phyloP scores from a whole-genome alignment of 2,888 invertebrate species.

The Neria commutata region DNA sequence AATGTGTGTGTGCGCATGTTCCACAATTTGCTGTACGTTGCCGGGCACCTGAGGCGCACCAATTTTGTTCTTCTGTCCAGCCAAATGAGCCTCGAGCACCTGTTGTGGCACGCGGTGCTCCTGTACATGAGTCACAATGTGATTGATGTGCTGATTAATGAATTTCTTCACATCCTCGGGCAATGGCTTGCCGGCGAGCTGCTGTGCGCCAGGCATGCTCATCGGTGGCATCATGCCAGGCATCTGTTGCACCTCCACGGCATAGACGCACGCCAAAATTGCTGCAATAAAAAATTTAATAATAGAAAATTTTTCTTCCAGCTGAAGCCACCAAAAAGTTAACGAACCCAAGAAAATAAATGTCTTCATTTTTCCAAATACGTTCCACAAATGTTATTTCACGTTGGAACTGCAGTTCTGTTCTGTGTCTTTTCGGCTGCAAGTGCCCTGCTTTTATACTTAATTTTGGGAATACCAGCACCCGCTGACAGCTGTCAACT shows the following conservation, averaged over 20 bases:
- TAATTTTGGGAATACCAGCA: too few species aligned
- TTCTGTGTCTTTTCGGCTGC: not conserved
- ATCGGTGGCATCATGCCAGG: too few species aligned
- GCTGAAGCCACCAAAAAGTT: too few species aligned
- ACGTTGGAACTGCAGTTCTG: not conserved
- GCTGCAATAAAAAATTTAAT: not conserved
- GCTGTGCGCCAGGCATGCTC: constrained; percentile 3
- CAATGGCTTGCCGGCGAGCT: constrained; percentile 7
- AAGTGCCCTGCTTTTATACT: not conserved
- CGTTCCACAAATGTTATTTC: not conserved
- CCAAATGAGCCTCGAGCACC: not conserved
- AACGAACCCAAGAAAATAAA: not conserved
- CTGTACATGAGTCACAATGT: constrained; percentile 34
- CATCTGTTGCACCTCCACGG: not conserved
- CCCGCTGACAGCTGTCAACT: too few species aligned
- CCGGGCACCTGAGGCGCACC: not conserved
- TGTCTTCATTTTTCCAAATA: not conserved
- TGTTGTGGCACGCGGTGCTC: constrained; percentile 32
- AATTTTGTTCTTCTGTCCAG: not conserved
- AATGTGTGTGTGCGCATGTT: constrained; percentile 15
- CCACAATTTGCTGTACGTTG: not conserved
- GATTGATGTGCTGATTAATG: constrained; percentile 45
- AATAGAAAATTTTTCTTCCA: not conserved
- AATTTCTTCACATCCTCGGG: constrained; percentile 35
- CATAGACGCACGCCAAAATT: not conserved